Evolutionary conservation across 1,140 invertebrate genomes (phyloP), one percentile per base, ranked within the genome.

Genomic region (Neoseiulus cucumeris): DNA sequence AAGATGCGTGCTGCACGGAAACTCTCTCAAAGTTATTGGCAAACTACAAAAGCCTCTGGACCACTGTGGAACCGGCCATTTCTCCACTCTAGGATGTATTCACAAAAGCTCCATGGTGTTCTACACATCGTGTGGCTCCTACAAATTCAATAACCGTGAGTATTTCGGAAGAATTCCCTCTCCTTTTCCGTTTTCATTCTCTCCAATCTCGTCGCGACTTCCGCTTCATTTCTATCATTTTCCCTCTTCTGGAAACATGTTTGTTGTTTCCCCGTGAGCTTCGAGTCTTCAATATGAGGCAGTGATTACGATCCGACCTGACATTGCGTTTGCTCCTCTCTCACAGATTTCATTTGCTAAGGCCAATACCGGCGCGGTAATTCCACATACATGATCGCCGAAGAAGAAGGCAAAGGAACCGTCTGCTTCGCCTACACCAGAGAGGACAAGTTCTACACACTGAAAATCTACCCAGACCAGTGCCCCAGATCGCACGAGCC

Each of bases 101-200:
- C 51, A 59, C 22, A 59, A 59, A 20, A 59, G 25, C 22, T 59
- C 51, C 25, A 59, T 59, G 51, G 51, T 33, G 14, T 59, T 59
- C 51, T 59, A 59, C 22, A 29, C 51, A 17, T 29, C 51, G 22
- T 59, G 51, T 9, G 51, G 51, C 5, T 33, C 51, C 4, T 59
- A 59, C 51, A 59, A 59, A 25, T 59, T 33, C 14, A 33, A 25
- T 14, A 59, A 59, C 17, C 51, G 51, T 59, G 33, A 59, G 51
- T 25, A 25, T n/a, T 14, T 39, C 9, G 33, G 9, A 39, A 39
- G 9, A 39, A 4, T 4, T 6, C 33, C 33, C 9, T 39, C 33
- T 39, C 33, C 33, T 39, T 9, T 6, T 39, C 4, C 33, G 33
- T 6, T 39, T 39, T 4, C 4, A 39, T 39, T 39, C n/a, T n/a